Base-by-base conservation (phyloP, 2,888 invertebrate genomes). In the Idaea straminata region DNA sequence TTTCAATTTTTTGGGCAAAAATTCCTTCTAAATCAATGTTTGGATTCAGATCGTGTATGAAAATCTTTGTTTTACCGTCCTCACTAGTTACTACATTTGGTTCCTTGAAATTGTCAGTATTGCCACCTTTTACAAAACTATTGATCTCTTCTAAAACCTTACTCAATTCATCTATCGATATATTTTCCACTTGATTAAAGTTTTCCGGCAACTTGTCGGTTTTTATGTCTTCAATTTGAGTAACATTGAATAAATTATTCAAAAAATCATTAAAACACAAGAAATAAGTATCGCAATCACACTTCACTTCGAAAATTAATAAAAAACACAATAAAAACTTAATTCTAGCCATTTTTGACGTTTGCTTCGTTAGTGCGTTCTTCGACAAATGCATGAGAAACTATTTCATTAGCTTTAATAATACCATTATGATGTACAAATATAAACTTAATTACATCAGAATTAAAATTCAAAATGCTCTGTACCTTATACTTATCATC, bases 241-340 rank as follows among this genome's bases (percentile, higher is more conserved):
- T 59, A 34, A 70, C 73, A 35, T 76, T 74, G 6, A 86, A 79
- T 66, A 85, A 83, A 10, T 76, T 75, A 47, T 76, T 69, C 0
- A 85, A 67, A 64, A 83, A 78, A 35, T 79, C 73, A 60, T 76
- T 72, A 6, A 84, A 73, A 78, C 89, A 89, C 61, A 80, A 71
- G 0, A 81, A 71, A 67, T 82, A 79, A 61, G 77, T 77, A 62
- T 78, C 82, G 80, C 89, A 89, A 59, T 86, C 85, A 82, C 88
- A 75, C 16, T 71, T 75, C 3, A 78, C 75, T 68, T 75, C 67
- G 35, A 77, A 65, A 61, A 82, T 62, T 25, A 79, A 71, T 57
- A 81, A 68, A 47, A 77, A 66, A 72, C 74, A 72, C 7, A 78
- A 36, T 35, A 75, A 65, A 66, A 76, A 67, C 78, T 83, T 76